Evolutionary conservation across 2,888 invertebrate species (phyloP).

Genomic region (Sisyra nigra): DNA sequence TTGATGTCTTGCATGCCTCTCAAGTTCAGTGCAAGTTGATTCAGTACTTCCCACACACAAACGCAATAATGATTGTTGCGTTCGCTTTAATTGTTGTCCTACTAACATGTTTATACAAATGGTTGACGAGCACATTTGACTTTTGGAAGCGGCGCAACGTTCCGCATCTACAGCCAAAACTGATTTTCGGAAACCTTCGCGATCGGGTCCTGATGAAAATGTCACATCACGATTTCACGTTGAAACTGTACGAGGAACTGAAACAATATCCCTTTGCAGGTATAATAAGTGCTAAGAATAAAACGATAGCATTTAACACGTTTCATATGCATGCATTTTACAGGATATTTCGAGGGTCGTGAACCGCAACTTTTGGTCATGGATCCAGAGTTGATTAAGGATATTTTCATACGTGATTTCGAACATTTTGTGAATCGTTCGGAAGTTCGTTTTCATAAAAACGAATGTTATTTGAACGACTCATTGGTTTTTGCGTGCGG

Average conservation of each 20-base stretch:
- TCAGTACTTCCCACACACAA: no score
- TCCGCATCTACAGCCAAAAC: constrained; percentile 16
- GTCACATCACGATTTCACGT: constrained; percentile 5
- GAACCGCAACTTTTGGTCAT: constrained; percentile 17
- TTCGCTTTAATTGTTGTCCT: not conserved
- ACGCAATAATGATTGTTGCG: not conserved
- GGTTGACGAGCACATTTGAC: constrained; percentile 9
- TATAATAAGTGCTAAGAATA: not conserved
- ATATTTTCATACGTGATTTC: constrained; percentile 22
- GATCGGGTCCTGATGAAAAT: constrained; percentile 11
- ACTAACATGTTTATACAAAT: not conserved
- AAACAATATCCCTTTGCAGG: constrained; percentile 10
- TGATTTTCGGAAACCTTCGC: constrained; percentile 17
- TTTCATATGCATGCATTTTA: not conserved
- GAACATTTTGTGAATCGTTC: constrained; percentile 21
- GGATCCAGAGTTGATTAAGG: constrained; percentile 21
- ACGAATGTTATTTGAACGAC: constrained; percentile 19
- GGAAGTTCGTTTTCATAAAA: constrained; percentile 19
- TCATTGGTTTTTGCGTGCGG: constrained; percentile 19
- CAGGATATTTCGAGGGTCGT: constrained; percentile 4
- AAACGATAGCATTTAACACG: not conserved
- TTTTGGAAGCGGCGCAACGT: constrained; percentile 19
- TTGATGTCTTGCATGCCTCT: no score
- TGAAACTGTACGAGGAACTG: constrained; percentile 15
- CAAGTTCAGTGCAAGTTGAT: no score